Conservation (phyloP, 1,140 invertebrate genomes). For the Leucophenga varia region DNA sequence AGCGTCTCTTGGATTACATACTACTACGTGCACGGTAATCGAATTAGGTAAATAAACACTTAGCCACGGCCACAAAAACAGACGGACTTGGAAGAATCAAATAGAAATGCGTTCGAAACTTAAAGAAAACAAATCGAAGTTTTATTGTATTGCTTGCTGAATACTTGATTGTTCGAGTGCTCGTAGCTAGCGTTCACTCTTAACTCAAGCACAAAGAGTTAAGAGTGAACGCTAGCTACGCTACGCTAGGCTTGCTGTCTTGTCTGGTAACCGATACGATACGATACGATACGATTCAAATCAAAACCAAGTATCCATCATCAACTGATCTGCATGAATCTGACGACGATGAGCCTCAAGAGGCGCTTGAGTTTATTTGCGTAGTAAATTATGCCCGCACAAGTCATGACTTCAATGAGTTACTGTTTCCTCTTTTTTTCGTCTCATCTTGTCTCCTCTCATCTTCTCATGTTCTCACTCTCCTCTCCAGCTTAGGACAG, state of each 20-base stretch:
- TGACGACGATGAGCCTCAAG: no score
- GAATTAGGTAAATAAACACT: slow-evolving; percentile 53
- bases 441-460: no score
- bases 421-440: no score
- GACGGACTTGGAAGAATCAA: no score
- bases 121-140: no score
- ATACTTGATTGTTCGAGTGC: slow-evolving; percentile 54
- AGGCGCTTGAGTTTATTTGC: slow-evolving; percentile 38
- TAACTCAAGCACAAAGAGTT: slow-evolving; percentile 35
- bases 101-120: no score
- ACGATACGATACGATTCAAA: neutral
- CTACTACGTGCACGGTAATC: slow-evolving; percentile 52
- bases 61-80: no score
- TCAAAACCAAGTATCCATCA: slow-evolving; percentile 2
- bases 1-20: no score
- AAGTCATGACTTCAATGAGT: no score
- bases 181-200: slow-evolving; percentile 51
- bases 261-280: neutral
- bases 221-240: no score
- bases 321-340: slow-evolving; percentile 11
- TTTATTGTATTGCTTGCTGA: slow-evolving; percentile 25
- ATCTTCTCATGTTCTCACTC: no score
- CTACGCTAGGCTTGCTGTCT: neutral
- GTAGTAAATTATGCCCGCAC: slow-evolving; percentile 54
- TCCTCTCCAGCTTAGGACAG: no score